phyloP scores from a whole-genome alignment of 2,797 vertebrate genomes.

The Rallus crepitans region DNA sequence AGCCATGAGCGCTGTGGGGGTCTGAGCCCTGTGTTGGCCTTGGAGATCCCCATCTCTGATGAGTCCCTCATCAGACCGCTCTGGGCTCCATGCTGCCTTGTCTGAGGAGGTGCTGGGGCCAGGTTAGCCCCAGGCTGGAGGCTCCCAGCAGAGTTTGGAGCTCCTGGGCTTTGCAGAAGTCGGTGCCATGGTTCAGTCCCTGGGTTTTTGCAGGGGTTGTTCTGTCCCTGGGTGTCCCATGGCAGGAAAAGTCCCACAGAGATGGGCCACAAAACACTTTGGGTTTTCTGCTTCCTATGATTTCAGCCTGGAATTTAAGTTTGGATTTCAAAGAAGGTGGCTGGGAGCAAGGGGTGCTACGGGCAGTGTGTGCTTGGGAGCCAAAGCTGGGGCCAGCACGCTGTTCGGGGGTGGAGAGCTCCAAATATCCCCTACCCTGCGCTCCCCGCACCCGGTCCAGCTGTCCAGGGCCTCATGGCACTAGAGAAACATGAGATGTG shows the following conservation, averaged over 20 bases:
- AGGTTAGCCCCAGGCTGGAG: neutral
- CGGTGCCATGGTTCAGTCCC: neutral
- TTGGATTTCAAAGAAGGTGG: neutral
- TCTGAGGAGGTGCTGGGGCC: accelerated
- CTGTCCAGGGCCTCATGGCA: accelerated
- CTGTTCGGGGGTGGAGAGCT: neutral
- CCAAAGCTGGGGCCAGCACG: neutral
- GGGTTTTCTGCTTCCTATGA: neutral
- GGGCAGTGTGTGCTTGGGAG: slow-evolving; percentile 39
- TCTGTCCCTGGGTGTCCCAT: accelerated
- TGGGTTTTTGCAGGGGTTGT: accelerated
- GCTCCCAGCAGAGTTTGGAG: neutral
- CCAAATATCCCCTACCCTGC: accelerated
- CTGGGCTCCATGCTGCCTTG: neutral
- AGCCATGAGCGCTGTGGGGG: neutral
- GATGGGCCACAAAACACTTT: neutral
- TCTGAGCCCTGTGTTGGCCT: accelerated
- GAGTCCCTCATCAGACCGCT: accelerated
- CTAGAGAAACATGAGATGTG: neutral
- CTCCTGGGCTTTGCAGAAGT: neutral
- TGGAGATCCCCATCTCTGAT: accelerated
- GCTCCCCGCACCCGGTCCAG: accelerated
- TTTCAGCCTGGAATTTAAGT: slow-evolving; percentile 23
- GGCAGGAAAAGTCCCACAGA: neutral
- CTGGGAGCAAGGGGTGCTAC: slow-evolving; percentile 22